Base-by-base conservation (phyloP, 1,140 invertebrate species). In the Drosophila serrata region DNA sequence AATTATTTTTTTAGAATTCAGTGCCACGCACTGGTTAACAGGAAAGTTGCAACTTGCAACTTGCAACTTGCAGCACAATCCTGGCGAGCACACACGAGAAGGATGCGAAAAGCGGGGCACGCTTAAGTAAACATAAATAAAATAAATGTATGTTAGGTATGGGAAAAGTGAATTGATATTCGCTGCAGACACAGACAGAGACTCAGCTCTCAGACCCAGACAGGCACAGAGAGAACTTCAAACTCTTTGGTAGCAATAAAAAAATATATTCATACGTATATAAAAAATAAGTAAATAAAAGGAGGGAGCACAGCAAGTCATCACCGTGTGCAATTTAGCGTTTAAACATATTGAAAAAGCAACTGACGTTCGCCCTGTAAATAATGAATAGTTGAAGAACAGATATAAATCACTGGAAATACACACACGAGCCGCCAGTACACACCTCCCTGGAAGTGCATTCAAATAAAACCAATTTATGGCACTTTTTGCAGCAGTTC, bases 121-220 rank as follows among this genome's bases (percentile, higher is more conserved):
- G 78, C 65, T 62, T 79, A 64, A 79, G 58, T 64, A 79, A 79
- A 79, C 68, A 80, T 61, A 81, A 75, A 80, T 70, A 64, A 75
- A 81, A 76, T 57, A 79, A 75, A 69, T 75, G 73, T 61, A 17
- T 45, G 15, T 29, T 59, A 46, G 42, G 68, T 72, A 55, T n/a
- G 68, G 53, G 43, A 57, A 59, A 59, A 49, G 29, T 49, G 69
- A 73, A 72, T 73, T 73, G 69, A 73, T 72, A 72, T 72, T 31
- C 48, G 51, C 29, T 19, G 43, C 37, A 59, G 68, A 67, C 48
- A 13, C 29, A 61, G 45, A 45, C 46, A 29, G 55, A 13, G 22
- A 35, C 42, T 12, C 56, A 51, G 45, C 61, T 64, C 61, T 45
- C 62, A 35, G 27, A 64, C 53, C 15, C 55, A 63, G 61, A 60